Conservation (phyloP, 2,113 vertebrate species). For the Mohoua ochrocephala region DNA sequence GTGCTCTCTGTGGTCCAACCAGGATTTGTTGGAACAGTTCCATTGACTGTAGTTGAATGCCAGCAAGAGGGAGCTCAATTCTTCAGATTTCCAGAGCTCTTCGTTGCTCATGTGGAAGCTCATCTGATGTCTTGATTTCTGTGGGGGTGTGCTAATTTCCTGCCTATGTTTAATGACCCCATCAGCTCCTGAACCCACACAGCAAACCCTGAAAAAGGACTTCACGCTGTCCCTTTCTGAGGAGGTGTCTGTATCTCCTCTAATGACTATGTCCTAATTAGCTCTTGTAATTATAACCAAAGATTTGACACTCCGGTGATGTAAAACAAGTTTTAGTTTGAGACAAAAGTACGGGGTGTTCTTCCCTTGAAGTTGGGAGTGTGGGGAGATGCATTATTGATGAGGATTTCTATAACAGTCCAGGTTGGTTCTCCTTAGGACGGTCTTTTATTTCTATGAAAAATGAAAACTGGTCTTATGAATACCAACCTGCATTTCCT, state of each 20-base stretch:
- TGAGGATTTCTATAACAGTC: not conserved
- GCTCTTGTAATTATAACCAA: not conserved
- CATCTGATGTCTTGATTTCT: not conserved
- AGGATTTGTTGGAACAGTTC: not conserved
- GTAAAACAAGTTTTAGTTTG: not conserved
- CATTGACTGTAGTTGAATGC: not conserved
- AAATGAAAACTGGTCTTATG: not conserved
- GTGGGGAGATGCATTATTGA: not conserved
- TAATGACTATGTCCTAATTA: conserved; percentile 15
- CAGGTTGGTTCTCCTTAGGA: not conserved
- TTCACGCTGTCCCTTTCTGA: not conserved
- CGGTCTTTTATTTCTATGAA: not conserved
- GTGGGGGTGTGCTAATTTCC: not conserved
- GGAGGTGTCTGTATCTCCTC: not conserved
- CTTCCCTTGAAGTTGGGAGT: not conserved
- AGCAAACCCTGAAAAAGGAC: not conserved
- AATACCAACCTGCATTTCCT: not conserved
- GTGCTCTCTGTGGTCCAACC: rapidly evolving
- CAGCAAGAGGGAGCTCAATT: not conserved
- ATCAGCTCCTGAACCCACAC: not conserved
- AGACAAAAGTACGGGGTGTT: not conserved
- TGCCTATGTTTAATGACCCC: not conserved
- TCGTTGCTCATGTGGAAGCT: not conserved
- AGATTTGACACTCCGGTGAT: not conserved
- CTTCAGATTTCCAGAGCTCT: not conserved